Evolutionary conservation across 2,888 invertebrate species (phyloP), one percentile per base, ranked within the genome.

Genomic region (Volucella inflata): DNA sequence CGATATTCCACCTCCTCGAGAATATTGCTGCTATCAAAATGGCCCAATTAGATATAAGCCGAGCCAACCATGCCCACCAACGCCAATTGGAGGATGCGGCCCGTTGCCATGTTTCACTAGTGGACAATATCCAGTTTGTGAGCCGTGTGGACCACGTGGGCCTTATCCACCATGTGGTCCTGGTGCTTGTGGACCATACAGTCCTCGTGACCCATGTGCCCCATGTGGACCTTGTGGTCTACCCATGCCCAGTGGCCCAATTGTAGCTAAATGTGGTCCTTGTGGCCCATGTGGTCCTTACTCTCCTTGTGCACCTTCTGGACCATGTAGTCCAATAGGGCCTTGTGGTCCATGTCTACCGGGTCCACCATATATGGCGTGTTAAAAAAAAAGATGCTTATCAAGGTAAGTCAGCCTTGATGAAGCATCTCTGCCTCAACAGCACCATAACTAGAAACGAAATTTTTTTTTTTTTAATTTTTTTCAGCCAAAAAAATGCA

Each of bases 401-500:
- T 79, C 78, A 79, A 74, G 71, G 79, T 79, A 57, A 72, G 79
- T 44, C 10, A 8, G 16, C 72, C 79, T 78, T 78, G 78, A 59
- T 78, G 71, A 78, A 42, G 78, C 78, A 65, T 64, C 64, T 17
- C 10, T 38, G 16, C 55, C 3, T 6, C 10, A 40, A 50, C 8
- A 16, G 10, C 3, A 53, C 8, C 9, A 9, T 51, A 57, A 70
- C 38, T 59, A 16, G 11, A 30, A 30, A 30, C 30, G 8, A n/a
- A n/a, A 16, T 42, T 42, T 36, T 36, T 16, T 10, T 10, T 53
- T 57, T n/a, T 40, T 59, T 12, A n/a, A 57, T 3, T n/a, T 3
- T n/a, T 51, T 83, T 2, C 87, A 91, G 91, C 90, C 90, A 83
- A 88, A 89, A 74, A 89, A 77, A 50, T 92, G 93, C 46, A 93